Evolutionary conservation across 2,113 vertebrate genomes (phyloP), one percentile per base, ranked within the genome.

Genomic region (Alectura lathami): DNA sequence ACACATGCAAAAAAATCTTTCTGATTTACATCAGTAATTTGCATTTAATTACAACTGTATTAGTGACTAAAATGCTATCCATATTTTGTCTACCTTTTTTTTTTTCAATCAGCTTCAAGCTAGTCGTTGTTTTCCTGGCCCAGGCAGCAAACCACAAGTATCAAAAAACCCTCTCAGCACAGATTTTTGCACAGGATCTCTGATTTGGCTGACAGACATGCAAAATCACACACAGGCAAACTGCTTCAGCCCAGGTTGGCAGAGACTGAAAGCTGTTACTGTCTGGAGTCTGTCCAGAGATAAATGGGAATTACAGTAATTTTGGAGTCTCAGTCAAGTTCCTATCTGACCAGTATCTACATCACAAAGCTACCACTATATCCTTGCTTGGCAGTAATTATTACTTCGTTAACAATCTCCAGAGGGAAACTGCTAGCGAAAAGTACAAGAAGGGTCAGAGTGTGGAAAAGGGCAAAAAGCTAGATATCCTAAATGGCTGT

Each of bases 281-380:
- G 2, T 80, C 78, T 95, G 91, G 91, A 94, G 54, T 54, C 59
- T 81, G 82, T 93, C 89, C 95, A 96, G 93, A 88, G 68, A 77
- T 77, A 95, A 89, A 96, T n/a, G 87, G 87, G 93, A 91, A 91
- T 93, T 95, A 78, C 85, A 94, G 91, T 63, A 86, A 91, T 89
- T 95, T 79, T 24, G 29, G 64, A 86, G 82, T 85, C 89, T 89
- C 93, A 77, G 84, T 89, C 38, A 42, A 93, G 84, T 86, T 95
- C 81, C 89, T 89, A 83, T 45, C 68, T 94, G 96, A 96, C 91
- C 89, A 74, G 68, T 59, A 85, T 93, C 82, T 88, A 66, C 82
- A 97, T 93, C 89, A 94, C 91, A 93, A 95, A 94, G 85, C 75
- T 38, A 50, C 79, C 82, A 80, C 85, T 91, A 89, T 96, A 77